These are phyloP conservation scores for Poeciliopsis prolifica DNA, from an alignment of 2,113 vertebrate species.

Conservation along the genomic window DNA sequence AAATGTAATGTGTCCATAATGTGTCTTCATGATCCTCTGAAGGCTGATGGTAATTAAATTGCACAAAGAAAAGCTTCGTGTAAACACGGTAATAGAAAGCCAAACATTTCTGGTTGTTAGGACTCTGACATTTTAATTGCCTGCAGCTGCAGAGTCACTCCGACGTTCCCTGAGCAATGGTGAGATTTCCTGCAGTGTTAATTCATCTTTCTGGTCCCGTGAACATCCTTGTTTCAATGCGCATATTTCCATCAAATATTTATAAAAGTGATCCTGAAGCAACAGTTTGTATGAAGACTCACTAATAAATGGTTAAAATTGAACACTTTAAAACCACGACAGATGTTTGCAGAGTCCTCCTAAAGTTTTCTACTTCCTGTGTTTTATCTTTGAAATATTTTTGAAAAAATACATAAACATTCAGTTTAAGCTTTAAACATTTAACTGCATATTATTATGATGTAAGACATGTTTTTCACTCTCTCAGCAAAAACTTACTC, in stretches of 20 bases:
- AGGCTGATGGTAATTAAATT: neutral
- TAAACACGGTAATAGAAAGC: neutral
- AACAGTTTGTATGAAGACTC: neutral
- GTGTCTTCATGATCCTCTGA: neutral
- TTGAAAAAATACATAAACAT: neutral
- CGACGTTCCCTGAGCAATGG: neutral
- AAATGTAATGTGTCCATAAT: neutral
- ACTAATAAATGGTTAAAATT: slow-evolving; percentile 4
- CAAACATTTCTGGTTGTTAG: neutral
- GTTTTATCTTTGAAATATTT: neutral
- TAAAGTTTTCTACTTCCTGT: neutral
- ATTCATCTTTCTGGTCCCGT: neutral
- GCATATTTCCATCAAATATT: neutral
- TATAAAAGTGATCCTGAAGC: neutral
- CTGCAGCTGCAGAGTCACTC: neutral
- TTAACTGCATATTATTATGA: neutral
- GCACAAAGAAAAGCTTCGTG: neutral
- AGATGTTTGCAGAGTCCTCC: too few species aligned
- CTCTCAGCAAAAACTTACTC: too few species aligned
- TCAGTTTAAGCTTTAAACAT: neutral
- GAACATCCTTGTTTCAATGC: neutral
- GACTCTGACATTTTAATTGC: neutral
- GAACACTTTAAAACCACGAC: neutral
- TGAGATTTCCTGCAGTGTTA: neutral
- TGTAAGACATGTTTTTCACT: neutral